phyloP scores from a whole-genome alignment of 2,113 vertebrate species.

The Indicator indicator region DNA sequence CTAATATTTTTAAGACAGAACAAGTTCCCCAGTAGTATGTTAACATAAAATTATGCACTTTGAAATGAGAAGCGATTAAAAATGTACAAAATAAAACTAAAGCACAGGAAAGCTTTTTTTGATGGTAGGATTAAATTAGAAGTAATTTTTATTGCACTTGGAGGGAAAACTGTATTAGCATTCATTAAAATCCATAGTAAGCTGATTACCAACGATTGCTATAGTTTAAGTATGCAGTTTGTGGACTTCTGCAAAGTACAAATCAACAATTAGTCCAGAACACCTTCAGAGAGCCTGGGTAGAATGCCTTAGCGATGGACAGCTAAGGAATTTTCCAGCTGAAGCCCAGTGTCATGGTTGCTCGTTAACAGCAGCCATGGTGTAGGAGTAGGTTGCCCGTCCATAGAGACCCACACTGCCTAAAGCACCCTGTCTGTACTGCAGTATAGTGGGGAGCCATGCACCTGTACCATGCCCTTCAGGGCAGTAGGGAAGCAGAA shows the following conservation, averaged over 20 bases:
- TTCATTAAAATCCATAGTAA: slow-evolving; percentile 64
- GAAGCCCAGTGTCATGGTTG: fast-evolving
- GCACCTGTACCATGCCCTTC: fast-evolving
- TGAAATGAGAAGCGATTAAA: slow-evolving; percentile 37
- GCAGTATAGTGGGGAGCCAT: fast-evolving
- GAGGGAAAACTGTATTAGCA: slow-evolving; percentile 58
- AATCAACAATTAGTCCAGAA: neutral
- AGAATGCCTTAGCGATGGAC: neutral
- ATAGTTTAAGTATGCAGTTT: neutral
- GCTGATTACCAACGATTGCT: slow-evolving; percentile 29
- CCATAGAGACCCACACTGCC: too few species aligned
- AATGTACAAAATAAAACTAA: slow-evolving; percentile 30
- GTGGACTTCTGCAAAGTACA: neutral
- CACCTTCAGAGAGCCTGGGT: fast-evolving
- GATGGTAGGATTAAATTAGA: slow-evolving; percentile 23
- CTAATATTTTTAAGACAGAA: neutral
- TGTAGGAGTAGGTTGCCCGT: neutral
- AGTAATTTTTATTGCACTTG: slow-evolving; percentile 53
- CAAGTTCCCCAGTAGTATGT: neutral
- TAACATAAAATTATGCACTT: neutral
- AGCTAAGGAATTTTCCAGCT: neutral
- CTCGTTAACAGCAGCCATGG: neutral
- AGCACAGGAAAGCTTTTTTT: slow-evolving; percentile 15
- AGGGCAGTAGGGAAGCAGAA: fast-evolving
- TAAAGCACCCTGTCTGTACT: fast-evolving